Conservation (phyloP, 2,888 invertebrate species). For the Lasioglossum malachurum region DNA sequence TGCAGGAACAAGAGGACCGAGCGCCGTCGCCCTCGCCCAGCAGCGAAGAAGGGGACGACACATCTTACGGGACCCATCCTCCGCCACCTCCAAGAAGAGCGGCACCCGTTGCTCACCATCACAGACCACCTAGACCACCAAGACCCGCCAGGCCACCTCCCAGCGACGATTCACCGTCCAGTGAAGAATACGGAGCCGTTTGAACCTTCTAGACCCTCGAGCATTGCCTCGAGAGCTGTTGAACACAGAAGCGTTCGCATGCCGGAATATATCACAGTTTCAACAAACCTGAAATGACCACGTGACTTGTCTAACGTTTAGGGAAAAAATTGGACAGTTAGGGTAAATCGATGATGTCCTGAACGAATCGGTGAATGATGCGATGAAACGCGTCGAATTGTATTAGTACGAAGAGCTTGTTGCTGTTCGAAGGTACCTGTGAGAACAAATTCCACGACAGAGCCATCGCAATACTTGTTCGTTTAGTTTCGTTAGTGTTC, state of each 20-base stretch:
- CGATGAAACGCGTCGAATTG: constrained; percentile 21
- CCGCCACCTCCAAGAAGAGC: constrained; percentile 85
- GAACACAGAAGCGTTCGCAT: constrained; percentile 34
- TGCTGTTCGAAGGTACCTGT: constrained; percentile 47
- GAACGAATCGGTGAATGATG: constrained; percentile 11
- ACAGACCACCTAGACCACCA: constrained; percentile 79
- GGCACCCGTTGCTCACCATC: constrained; percentile 77
- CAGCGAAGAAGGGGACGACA: constrained; percentile 85
- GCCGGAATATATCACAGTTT: constrained; percentile 30
- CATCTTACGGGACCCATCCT: constrained; percentile 84
- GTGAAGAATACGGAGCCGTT: constrained; percentile 84
- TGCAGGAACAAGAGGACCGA: constrained; percentile 86
- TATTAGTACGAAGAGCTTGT: constrained; percentile 27
- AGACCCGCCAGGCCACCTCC: constrained; percentile 80
- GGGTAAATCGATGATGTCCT: background rate
- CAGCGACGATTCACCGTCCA: constrained; percentile 84
- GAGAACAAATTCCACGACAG: constrained; percentile 24
- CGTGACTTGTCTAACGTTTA: constrained; percentile 12
- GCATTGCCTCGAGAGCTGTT: background rate
- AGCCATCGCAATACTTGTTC: constrained; percentile 20
- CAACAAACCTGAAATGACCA: constrained; percentile 37
- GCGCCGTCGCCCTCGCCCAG: constrained; percentile 86
- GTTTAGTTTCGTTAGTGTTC: background rate
- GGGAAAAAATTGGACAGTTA: constrained; percentile 17
- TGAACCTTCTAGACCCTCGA: constrained; percentile 63